A percentile compares a stretch with the other conserved stretches of the same genome.
phyloP scores from a whole-genome alignment of 2,797 vertebrate species.

The Alcedo atthis region DNA sequence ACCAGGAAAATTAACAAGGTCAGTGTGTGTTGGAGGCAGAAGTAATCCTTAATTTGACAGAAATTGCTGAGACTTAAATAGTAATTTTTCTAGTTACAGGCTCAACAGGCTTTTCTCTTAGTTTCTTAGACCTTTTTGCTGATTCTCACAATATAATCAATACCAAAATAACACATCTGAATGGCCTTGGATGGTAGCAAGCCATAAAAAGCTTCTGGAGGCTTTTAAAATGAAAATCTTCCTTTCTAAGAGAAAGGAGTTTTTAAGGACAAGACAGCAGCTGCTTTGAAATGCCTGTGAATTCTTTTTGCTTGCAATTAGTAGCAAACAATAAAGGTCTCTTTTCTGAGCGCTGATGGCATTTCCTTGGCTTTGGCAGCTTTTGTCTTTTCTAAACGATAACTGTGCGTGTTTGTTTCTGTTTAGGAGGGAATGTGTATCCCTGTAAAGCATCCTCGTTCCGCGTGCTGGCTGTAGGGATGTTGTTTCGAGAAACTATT shows the following conservation, averaged over 20 bases:
- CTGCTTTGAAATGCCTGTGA: slow-evolving; percentile 45
- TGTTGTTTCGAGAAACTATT: slow-evolving; percentile 18
- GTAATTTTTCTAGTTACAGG: slow-evolving; percentile 41
- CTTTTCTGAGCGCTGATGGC: slow-evolving; percentile 37
- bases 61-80: slow-evolving; percentile 53
- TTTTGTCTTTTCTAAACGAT: slow-evolving; percentile 60
- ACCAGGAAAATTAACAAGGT: slow-evolving; percentile 47
- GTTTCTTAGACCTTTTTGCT: slow-evolving; percentile 3
- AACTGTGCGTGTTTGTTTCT: neutral
- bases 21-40: neutral
- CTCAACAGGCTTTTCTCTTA: slow-evolving; percentile 43
- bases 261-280: slow-evolving; percentile 62
- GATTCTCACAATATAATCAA: slow-evolving; percentile 6
- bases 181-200: slow-evolving; percentile 29
- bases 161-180: slow-evolving; percentile 43
- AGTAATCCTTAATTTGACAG: slow-evolving; percentile 47
- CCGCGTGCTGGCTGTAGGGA: neutral
- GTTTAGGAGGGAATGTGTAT: neutral
- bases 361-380: slow-evolving; percentile 30
- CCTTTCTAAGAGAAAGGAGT: slow-evolving; percentile 28
- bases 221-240: slow-evolving; percentile 50
- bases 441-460: neutral
- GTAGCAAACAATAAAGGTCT: slow-evolving; percentile 50
- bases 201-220: slow-evolving; percentile 13
- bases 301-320: slow-evolving; percentile 63